Base-by-base conservation (phyloP, 1,140 invertebrate species). In the Drosophila parabipectinata region DNA sequence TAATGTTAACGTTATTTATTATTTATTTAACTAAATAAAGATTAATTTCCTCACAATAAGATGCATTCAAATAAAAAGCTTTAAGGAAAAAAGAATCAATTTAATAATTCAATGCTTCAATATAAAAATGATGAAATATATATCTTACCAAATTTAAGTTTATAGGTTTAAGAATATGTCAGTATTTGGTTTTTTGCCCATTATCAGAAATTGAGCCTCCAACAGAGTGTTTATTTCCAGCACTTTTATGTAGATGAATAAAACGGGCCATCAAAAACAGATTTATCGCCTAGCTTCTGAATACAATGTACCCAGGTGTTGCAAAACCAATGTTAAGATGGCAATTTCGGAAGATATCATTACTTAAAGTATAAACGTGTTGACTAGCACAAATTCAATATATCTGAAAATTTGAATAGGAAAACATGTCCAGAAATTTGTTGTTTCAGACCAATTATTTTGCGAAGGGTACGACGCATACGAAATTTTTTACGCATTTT, bases 401-500 rank as follows among this genome's bases (percentile, higher is more conserved):
- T 7, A 34, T 30, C 62, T 64, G 62, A 48, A 51, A 67, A 41
- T 63, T 10, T 45, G 39, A 57, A 21, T 10, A 18, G 39, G 37
- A 63, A 66, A 30, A 51, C 32, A 51, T 41, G 47, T 51, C 47
- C 34, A 41, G n/a, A 63, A 64, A 12, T 51, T 14, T 44, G 30
- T 52, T 45, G 15, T 10, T 44, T 26, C 34, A 50, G 34, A 67
- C 63, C 59, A 67, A 67, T 67, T 67, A 24, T 44, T 44, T 45
- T 64, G 63, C 63, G 47, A 67, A 53, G 64, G 63, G 47, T 64
- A 64, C 28, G 44, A 67, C 37, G 60, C 30, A 64, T 67, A 64
- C 26, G 34, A 69, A 48, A 51, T 57, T 69, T 44, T 56, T 57
- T 32, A 50, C 67, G 67, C 63, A 69, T 69, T 69, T 57, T 4